Conservation (phyloP, 2,888 invertebrate genomes). For the Agapostemon virescens region DNA sequence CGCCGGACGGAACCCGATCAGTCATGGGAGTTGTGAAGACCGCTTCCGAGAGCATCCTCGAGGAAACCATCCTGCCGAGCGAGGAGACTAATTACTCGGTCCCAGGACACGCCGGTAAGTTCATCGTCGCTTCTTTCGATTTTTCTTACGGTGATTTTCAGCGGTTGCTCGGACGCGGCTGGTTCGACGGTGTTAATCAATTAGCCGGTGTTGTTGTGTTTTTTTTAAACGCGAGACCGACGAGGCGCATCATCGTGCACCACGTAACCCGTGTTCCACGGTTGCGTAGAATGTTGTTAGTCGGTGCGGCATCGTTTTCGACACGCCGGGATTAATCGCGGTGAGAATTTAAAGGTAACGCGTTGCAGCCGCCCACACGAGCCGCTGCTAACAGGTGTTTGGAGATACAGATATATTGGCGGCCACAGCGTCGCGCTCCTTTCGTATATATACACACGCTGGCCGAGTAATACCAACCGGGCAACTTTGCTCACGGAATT, state of each 20-base stretch:
- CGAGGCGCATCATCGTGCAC: neutral
- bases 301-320: neutral
- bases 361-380: slow-evolving; percentile 59
- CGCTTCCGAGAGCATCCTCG: slow-evolving; percentile 75
- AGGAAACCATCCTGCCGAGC: slow-evolving; percentile 74
- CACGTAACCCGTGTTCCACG: neutral
- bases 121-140: neutral
- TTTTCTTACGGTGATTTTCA: neutral
- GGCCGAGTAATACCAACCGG: slow-evolving; percentile 1
- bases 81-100: slow-evolving; percentile 78
- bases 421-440: slow-evolving; percentile 20
- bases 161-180: neutral
- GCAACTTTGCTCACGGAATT: slow-evolving; percentile 26
- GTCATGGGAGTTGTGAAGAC: slow-evolving; percentile 77
- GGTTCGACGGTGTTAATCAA: neutral
- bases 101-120: slow-evolving; percentile 76
- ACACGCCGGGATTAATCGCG: slow-evolving; percentile 28
- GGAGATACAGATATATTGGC: slow-evolving; percentile 77
- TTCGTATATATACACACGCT: slow-evolving; percentile 16
- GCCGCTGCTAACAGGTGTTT: slow-evolving; percentile 78
- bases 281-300: neutral
- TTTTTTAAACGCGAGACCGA: no score
- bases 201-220: neutral
- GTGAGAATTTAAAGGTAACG: slow-evolving; percentile 65
- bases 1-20: neutral